Conservation (phyloP, 2,113 vertebrate genomes). For the Penelope pileata region DNA sequence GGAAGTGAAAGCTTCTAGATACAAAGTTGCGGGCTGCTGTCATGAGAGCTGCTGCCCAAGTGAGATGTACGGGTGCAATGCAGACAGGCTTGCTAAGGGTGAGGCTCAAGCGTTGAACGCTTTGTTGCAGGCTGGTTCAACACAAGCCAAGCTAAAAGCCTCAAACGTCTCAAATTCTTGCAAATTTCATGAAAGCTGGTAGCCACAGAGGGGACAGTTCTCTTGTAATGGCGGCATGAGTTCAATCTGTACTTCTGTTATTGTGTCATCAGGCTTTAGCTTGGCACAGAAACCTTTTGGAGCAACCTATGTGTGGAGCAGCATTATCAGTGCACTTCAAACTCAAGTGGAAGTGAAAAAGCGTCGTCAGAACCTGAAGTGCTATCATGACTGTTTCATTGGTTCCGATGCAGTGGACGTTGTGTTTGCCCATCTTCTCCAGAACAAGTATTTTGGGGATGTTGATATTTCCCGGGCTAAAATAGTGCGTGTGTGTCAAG, state of each 20-base stretch:
- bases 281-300: slow-evolving; percentile 93
- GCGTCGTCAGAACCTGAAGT: slow-evolving; percentile 91
- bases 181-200: not conserved
- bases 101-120: not conserved
- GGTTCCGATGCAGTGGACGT: slow-evolving; percentile 94
- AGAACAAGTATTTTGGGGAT: slow-evolving; percentile 91
- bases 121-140: not conserved
- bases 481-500: slow-evolving; percentile 92
- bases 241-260: not conserved
- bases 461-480: slow-evolving; percentile 91
- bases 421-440: slow-evolving; percentile 89
- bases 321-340: slow-evolving; percentile 91
- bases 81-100: not conserved
- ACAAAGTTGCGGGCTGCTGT: not conserved
- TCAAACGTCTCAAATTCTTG: not conserved
- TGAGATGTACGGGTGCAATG: rapidly evolving
- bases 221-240: not conserved
- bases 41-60: not conserved
- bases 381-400: slow-evolving; percentile 91
- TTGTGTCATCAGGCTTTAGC: slow-evolving; percentile 75
- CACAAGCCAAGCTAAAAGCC: not conserved
- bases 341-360: slow-evolving; percentile 91
- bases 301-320: slow-evolving; percentile 93
- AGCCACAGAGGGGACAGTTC: not conserved
- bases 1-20: not conserved